Conservation (phyloP, 2,888 invertebrate species). For the Danaus chrysippus region DNA sequence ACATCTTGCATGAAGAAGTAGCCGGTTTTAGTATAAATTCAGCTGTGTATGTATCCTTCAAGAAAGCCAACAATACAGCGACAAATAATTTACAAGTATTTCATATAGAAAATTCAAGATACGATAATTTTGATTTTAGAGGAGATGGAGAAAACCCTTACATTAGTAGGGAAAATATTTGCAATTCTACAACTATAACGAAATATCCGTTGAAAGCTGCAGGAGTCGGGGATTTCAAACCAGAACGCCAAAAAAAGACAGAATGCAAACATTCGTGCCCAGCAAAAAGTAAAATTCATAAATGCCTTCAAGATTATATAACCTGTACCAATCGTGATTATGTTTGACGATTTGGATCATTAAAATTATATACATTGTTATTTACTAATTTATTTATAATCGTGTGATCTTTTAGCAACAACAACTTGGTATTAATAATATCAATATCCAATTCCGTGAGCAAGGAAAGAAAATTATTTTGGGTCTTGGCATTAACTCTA, state of each 20-base stretch:
- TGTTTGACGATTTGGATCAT: background rate
- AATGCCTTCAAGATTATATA: background rate
- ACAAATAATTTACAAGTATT: background rate
- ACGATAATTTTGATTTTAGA: too few species aligned
- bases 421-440: too few species aligned
- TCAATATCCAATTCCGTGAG: too few species aligned
- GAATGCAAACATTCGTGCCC: slow-evolving; percentile 6
- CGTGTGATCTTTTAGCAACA: too few species aligned
- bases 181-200: slow-evolving; percentile 38
- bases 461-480: too few species aligned
- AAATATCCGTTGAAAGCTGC: slow-evolving; percentile 42
- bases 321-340: background rate
- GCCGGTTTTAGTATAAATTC: slow-evolving; percentile 33
- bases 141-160: too few species aligned
- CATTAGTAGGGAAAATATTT: too few species aligned
- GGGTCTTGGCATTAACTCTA: too few species aligned
- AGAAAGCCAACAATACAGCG: background rate
- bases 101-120: background rate
- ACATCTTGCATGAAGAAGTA: slow-evolving; percentile 49
- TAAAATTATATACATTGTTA: too few species aligned
- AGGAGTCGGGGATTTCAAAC: slow-evolving; percentile 28
- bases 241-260: background rate
- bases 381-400: too few species aligned
- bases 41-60: slow-evolving; percentile 3
- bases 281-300: background rate